phyloP scores from a whole-genome alignment of 2,797 vertebrate genomes.

The Falco rusticolus region DNA sequence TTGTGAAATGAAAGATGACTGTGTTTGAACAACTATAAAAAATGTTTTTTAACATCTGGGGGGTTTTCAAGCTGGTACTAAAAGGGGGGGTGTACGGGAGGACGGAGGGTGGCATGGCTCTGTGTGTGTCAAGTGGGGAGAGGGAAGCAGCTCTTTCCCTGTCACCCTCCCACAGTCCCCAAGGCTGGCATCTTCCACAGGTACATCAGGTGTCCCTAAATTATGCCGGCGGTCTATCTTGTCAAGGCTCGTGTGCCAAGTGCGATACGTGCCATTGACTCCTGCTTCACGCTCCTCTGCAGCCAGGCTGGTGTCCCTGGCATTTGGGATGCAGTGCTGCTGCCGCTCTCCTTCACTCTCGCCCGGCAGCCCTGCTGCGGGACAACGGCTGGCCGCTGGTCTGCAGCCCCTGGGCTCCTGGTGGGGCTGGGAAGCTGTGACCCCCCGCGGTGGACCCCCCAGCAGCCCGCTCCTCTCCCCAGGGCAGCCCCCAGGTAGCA shows the following conservation, averaged over 20 bases:
- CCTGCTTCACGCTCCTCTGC: background rate
- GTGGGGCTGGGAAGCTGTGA: background rate
- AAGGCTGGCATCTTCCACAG: background rate
- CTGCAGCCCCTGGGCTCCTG: no score
- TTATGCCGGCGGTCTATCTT: background rate
- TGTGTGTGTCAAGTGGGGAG: background rate
- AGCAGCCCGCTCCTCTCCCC: background rate
- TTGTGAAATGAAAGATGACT: background rate
- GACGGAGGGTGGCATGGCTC: background rate
- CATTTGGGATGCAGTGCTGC: background rate
- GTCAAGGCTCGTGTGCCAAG: rapidly evolving
- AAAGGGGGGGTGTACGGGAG: background rate
- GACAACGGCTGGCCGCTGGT: rapidly evolving
- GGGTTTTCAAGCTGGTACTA: background rate
- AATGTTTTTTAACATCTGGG: background rate
- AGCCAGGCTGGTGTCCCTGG: rapidly evolving
- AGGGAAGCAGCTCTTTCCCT: background rate
- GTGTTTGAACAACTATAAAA: background rate
- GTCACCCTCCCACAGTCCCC: background rate
- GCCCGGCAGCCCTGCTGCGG: rapidly evolving
- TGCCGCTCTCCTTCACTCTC: background rate
- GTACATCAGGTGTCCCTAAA: background rate
- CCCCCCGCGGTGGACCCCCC: rapidly evolving
- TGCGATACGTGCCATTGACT: background rate
- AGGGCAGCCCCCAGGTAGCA: background rate